Base-by-base conservation (phyloP, 2,888 invertebrate species). In the Caradrina clavipalpis region DNA sequence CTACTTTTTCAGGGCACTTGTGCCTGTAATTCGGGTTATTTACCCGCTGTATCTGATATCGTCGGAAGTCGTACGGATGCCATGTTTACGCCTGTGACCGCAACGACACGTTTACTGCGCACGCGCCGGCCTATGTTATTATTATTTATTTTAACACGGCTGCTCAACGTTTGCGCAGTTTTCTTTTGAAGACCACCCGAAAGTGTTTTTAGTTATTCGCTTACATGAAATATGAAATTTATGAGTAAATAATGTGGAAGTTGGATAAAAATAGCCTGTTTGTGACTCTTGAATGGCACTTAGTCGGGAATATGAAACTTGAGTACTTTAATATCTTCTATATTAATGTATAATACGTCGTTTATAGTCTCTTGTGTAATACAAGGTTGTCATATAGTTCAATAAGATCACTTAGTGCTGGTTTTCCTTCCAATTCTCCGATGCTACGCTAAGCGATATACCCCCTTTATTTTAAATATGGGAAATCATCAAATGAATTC, bases 11-110 rank as follows among this genome's bases (percentile, higher is more conserved):
- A 73, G 71, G 68, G 73, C 73, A 84, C 83, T 83, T 80, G 80
- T 42, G 6, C 35, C 57, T 47, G 69, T 69, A 71, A 73, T 73
- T 75, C 60, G 80, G 76, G 61, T 69, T 73, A 83, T 78, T 72
- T 80, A 78, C 59, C 69, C 76, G 76, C 81, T 84, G 84, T 84
- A 81, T 81, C 72, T 82, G 87, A 89, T 88, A 88, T 79, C 77
- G 88, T 93, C 91, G 94, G 94, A 94, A 94, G 93, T 92, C 87
- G 83, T 86, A 87, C 92, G 95, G 94, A 94, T 91, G 94, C 92
- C 83, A 86, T 95, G 95, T 95, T 95, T 95, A 94, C 89, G 82
- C 78, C 87, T 88, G 83, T 87, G 89, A 95, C 95, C 95, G 91
- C 95, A 93, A 91, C 89, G 85, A 70, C 86, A 87, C 82, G 84